Evolutionary conservation across 2,888 invertebrate species (phyloP).

Genomic region (Luperina nickerlii): DNA sequence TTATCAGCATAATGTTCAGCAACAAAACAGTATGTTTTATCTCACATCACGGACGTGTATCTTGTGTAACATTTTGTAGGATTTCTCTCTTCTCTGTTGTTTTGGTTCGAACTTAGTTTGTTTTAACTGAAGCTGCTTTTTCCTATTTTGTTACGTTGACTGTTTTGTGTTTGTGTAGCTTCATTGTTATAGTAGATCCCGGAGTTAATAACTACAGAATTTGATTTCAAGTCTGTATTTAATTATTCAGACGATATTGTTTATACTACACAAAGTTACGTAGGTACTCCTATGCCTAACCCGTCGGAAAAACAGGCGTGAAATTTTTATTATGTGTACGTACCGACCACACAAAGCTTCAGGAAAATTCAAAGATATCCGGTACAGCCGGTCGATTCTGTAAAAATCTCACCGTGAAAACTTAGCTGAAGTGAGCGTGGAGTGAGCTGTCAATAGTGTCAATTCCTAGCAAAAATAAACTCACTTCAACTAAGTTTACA

Average conservation of each 20-base stretch:
- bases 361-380: conserved; percentile 25
- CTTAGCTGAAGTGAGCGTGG: too few relatives aligned
- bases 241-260: not conserved
- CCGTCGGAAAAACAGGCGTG: not conserved
- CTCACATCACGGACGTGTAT: conserved; percentile 30
- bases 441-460: too few relatives aligned
- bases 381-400: not conserved
- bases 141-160: conserved; percentile 37
- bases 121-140: conserved; percentile 15
- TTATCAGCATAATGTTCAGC: conserved; percentile 26
- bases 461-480: too few relatives aligned
- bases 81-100: conserved; percentile 33
- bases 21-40: conserved; percentile 48
- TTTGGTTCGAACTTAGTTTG: conserved; percentile 40
- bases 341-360: not conserved
- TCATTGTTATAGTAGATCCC: conserved; percentile 11
- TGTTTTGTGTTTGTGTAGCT: not conserved
- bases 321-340: not conserved
- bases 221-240: not conserved
- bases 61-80: conserved; percentile 44
- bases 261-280: not conserved
- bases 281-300: not conserved
- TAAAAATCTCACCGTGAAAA: too few relatives aligned
- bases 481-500: too few relatives aligned
- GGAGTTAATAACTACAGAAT: not conserved